phyloP scores from a whole-genome alignment of 2,113 vertebrate species.

The Chiloscyllium plagiosum region DNA sequence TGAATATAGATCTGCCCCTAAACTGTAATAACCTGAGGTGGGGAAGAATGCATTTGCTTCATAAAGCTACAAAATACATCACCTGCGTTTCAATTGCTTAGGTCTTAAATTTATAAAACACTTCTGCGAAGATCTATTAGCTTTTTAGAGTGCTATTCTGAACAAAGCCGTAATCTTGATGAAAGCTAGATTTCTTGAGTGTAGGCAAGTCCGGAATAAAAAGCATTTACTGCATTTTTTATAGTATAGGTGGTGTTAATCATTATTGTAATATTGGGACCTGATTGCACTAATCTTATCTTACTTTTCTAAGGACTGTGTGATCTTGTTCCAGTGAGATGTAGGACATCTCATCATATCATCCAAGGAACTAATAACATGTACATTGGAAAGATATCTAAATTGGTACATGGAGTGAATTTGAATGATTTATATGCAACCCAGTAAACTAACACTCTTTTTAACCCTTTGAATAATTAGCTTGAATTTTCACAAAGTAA shows the following conservation, averaged over 20 bases:
- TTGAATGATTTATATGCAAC: background rate
- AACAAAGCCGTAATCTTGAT: background rate
- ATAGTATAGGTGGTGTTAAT: background rate
- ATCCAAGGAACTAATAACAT: constrained; percentile 1
- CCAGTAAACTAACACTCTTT: background rate
- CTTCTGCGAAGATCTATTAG: background rate
- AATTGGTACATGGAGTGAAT: background rate
- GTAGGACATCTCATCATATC: background rate
- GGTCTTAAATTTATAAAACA: constrained; percentile 7
- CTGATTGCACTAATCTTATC: background rate
- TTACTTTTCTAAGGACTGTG: background rate
- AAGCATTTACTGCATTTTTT: background rate
- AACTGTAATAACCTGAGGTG: background rate
- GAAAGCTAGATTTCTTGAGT: background rate
- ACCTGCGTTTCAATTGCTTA: background rate
- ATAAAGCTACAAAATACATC: background rate
- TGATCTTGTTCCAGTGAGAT: constrained; percentile 12
- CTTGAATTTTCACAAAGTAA: background rate
- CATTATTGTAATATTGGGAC: background rate
- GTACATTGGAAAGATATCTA: background rate
- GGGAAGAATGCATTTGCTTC: background rate
- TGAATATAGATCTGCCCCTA: background rate
- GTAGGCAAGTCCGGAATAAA: background rate
- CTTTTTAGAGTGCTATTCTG: background rate
- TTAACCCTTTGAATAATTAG: background rate